Evolutionary conservation across 2,888 invertebrate species (phyloP).

Genomic region (Drosophila meridionalis): DNA sequence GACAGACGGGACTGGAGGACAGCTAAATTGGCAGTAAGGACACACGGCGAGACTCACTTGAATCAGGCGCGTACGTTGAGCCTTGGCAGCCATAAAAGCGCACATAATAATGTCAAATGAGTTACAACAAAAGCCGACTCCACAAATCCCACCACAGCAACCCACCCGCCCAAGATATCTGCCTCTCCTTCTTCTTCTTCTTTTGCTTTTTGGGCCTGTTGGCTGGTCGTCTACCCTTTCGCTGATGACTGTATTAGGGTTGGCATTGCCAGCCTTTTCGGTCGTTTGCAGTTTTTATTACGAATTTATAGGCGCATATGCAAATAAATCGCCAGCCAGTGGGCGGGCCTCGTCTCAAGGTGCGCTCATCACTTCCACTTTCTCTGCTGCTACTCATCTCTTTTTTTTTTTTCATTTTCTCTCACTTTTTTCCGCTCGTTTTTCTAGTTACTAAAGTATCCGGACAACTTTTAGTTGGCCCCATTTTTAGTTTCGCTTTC

Average conservation of each 20-base stretch:
- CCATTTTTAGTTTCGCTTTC: conserved; percentile 60
- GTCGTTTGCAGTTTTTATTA: conserved; percentile 82
- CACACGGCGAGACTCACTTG: conserved; percentile 38
- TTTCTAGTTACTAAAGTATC: conserved; percentile 21
- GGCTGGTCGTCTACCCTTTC: conserved; percentile 57
- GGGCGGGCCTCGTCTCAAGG: conserved; percentile 37
- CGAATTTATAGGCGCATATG: conserved; percentile 82
- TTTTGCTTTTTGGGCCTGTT: conserved; percentile 5
- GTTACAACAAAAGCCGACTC: conserved; percentile 75
- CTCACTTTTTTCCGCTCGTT: not conserved
- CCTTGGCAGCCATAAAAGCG: conserved; percentile 78
- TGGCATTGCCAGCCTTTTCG: conserved; percentile 59
- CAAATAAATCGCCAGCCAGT: conserved; percentile 75
- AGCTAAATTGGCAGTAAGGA: conserved; percentile 47
- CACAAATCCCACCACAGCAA: conserved; percentile 16
- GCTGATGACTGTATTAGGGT: conserved; percentile 78
- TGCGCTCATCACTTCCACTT: conserved; percentile 42
- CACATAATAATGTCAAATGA: conserved; percentile 82
- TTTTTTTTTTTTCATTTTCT: too few species aligned
- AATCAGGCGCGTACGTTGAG: conserved; percentile 58
- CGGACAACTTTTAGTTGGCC: conserved; percentile 43
- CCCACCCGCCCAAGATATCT: conserved; percentile 2
- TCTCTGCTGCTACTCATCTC: conserved; percentile 1
- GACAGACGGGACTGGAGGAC: conserved; percentile 23
- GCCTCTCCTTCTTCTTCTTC: not conserved